A percentile compares a stretch with the other conserved stretches of the same genome.
Evolutionary conservation across 2,797 vertebrate species (phyloP).

Genomic region (Rachycentron canadum): DNA sequence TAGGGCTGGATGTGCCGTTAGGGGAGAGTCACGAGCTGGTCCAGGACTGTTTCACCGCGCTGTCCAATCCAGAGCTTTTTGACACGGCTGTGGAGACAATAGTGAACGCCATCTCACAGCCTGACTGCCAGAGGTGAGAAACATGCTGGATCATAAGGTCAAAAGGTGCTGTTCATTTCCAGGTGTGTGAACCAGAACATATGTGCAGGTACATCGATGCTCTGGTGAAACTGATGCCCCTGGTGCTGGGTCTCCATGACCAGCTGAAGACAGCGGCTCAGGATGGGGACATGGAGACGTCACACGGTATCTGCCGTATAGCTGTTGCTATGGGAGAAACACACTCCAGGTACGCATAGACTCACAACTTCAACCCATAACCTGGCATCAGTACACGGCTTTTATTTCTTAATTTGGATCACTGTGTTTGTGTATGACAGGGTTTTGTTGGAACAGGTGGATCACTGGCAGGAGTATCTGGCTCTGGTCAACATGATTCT

Average conservation of each 20-base stretch:
- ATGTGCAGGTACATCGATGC: constrained; percentile 90
- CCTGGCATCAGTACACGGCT: not conserved
- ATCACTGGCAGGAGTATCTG: constrained; percentile 96
- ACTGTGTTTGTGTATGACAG: constrained; percentile 76
- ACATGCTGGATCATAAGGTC: not conserved
- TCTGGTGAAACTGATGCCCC: constrained; percentile 91
- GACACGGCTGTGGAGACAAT: constrained; percentile 96
- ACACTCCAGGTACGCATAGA: constrained; percentile 90
- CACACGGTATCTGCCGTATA: constrained; percentile 96
- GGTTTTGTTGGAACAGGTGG: constrained; percentile 94
- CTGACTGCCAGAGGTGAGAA: constrained; percentile 94
- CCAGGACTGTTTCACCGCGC: constrained; percentile 90
- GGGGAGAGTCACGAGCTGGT: constrained; percentile 93
- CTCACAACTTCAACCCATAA: not conserved
- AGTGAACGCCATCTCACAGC: constrained; percentile 94
- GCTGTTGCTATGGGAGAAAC: constrained; percentile 96
- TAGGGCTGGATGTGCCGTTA: constrained; percentile 92
- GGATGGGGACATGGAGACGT: constrained; percentile 95
- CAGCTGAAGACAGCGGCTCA: constrained; percentile 92
- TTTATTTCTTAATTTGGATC: constrained; percentile 23
- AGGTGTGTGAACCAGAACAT: constrained; percentile 15
- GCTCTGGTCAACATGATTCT: constrained; percentile 98
- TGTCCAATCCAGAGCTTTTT: constrained; percentile 93
- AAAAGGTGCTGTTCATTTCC: not conserved
- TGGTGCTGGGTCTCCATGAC: constrained; percentile 93